Percentiles rank a stretch among this genome's conserved stretches.
These are phyloP conservation scores for Drosophila yakuba DNA, from an alignment of 1,140 invertebrate genomes.

Conservation along the genomic window DNA sequence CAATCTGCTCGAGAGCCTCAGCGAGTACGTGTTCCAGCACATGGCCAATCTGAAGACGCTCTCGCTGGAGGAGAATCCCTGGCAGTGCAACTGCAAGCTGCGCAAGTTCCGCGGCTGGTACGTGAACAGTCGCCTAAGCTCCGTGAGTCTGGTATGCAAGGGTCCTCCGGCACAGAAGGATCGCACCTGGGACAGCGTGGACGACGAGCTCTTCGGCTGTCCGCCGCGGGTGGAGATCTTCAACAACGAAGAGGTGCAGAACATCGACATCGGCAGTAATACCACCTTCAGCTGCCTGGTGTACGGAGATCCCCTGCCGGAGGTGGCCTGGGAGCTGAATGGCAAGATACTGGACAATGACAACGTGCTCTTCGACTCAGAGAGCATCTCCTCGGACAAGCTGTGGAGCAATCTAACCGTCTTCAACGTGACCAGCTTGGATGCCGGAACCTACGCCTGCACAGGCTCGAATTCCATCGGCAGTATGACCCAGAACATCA, in stretches of 20 bases:
- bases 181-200: slow-evolving; percentile 88
- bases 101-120: slow-evolving; percentile 93
- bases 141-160: slow-evolving; percentile 88
- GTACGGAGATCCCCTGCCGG: slow-evolving; percentile 92
- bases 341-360: slow-evolving; percentile 87
- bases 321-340: slow-evolving; percentile 93
- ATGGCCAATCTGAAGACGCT: slow-evolving; percentile 91
- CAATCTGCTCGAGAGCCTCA: slow-evolving; percentile 89
- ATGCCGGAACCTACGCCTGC: slow-evolving; percentile 93
- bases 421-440: slow-evolving; percentile 90
- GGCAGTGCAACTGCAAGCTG: slow-evolving; percentile 94
- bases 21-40: slow-evolving; percentile 88
- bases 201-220: slow-evolving; percentile 90
- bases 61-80: slow-evolving; percentile 93
- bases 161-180: slow-evolving; percentile 87
- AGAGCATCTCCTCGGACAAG: slow-evolving; percentile 79
- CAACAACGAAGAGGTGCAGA: slow-evolving; percentile 87
- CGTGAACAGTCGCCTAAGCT: slow-evolving; percentile 88
- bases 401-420: slow-evolving; percentile 90
- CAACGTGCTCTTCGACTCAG: slow-evolving; percentile 83
- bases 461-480: slow-evolving; percentile 91
- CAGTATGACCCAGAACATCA: slow-evolving; percentile 88
- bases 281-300: slow-evolving; percentile 92
- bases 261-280: slow-evolving; percentile 90
- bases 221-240: slow-evolving; percentile 87